Evolutionary conservation across 1,140 invertebrate genomes (phyloP), one percentile per base, ranked within the genome.

Genomic region (Dendroctonus ponderosae): DNA sequence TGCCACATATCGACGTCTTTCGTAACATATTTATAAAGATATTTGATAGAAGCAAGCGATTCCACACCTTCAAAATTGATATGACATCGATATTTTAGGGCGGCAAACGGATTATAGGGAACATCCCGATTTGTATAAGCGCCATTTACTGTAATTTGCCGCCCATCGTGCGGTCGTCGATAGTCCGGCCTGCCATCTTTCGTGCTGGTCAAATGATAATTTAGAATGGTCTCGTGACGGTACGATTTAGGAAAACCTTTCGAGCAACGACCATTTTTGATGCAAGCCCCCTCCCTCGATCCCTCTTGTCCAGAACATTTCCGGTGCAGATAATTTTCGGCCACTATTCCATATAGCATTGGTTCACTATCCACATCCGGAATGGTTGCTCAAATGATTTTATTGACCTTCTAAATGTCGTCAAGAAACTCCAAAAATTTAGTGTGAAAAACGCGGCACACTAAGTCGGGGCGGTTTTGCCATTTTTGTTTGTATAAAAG

Each of bases 351-450:
- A 14, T 8, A 51, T 6, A 51, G 14, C 6, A 11, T 14, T 8
- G 49, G 49, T 8, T 51, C 49, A 6, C 6, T 6, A 51, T 8
- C 15, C 8, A 11, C 7, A 14, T 51, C 49, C 8, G 49, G 49
- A 8, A 51, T 51, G 8, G 8, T 14, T 7, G 49, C 49, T 7
- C 49, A 51, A 14, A 51, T 14, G 6, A 51, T 14, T 7, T 51
- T 14, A 51, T 51, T 14, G 12, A 51, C 15, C 14, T 8, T 7
- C 15, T 51, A 8, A 51, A 6, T 14, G 14, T 8, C 7, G 40
- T 40, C 40, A 57, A 41, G 9, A 40, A 42, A 42, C 12, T 14
- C 53, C 43, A 7, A 5, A 57, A 41, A n/a, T 57, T 57, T 57
- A n/a, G 9, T 7, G 5, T 41, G 53, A 42, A 57, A 51, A 38